Percentiles rank a stretch among this genome's conserved stretches.
Evolutionary conservation across 2,113 vertebrate genomes (phyloP).

Genomic region (Chionomys nivalis): DNA sequence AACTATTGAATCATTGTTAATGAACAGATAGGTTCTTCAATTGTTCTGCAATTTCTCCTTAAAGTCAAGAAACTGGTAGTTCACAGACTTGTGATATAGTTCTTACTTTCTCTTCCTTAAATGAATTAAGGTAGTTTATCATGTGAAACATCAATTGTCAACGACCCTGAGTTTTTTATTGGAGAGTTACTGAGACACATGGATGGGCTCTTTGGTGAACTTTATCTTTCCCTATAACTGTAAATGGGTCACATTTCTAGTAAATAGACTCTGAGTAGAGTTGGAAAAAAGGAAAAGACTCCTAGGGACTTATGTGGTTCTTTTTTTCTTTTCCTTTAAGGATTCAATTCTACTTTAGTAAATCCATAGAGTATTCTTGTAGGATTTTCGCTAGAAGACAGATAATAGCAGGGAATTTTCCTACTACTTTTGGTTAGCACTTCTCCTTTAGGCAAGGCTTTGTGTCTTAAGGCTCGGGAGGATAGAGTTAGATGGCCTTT

Average conservation of each 20-base stretch:
- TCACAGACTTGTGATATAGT: slow-evolving; percentile 25
- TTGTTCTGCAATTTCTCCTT: slow-evolving; percentile 55
- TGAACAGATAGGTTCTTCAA: slow-evolving; percentile 27
- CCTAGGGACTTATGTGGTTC: neutral
- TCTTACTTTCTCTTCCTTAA: slow-evolving; percentile 61
- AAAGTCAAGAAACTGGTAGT: slow-evolving; percentile 28
- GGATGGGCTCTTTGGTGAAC: slow-evolving; percentile 14
- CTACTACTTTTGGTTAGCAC: neutral
- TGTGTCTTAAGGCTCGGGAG: neutral
- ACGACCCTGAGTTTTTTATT: neutral
- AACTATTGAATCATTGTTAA: slow-evolving; percentile 24
- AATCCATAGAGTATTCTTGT: neutral
- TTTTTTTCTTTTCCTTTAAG: neutral
- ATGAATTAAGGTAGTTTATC: slow-evolving; percentile 25
- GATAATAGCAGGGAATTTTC: neutral
- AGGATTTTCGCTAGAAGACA: neutral
- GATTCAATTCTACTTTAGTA: neutral
- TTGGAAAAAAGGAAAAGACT: neutral
- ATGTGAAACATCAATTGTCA: slow-evolving; percentile 17
- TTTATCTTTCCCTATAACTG: neutral
- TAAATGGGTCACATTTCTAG: neutral
- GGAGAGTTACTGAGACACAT: neutral
- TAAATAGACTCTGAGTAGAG: slow-evolving; percentile 16
- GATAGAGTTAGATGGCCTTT: neutral
- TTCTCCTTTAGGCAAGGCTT: neutral